phyloP scores from a whole-genome alignment of 2,888 invertebrate genomes.

The Coenonympha arcania region DNA sequence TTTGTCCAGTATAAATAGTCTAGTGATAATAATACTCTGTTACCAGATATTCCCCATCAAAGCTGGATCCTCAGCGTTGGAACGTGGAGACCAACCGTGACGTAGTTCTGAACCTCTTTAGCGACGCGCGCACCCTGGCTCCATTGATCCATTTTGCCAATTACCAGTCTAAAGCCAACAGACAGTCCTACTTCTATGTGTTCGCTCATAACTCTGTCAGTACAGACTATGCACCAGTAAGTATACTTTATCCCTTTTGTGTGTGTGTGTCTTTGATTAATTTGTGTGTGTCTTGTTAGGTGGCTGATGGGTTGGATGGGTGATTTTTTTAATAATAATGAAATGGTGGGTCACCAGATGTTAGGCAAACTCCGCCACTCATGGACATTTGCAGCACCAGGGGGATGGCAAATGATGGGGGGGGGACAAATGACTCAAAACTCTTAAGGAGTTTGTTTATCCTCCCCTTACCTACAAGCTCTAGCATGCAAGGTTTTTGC shows the following conservation, averaged over 20 bases:
- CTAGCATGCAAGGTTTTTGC: too few relatives aligned
- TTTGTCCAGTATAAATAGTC: too few relatives aligned
- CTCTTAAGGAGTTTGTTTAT: too few relatives aligned
- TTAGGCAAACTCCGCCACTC: too few relatives aligned
- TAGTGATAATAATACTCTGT: neutral
- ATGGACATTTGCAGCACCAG: too few relatives aligned
- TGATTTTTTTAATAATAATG: too few relatives aligned
- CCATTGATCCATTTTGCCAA: constrained; percentile 84
- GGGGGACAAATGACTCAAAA: too few relatives aligned
- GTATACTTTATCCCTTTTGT: constrained; percentile 49
- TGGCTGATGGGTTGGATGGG: too few relatives aligned
- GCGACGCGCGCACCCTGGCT: constrained; percentile 89
- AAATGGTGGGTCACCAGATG: too few relatives aligned
- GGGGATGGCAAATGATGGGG: too few relatives aligned
- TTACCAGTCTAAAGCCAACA: constrained; percentile 82
- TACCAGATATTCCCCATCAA: constrained; percentile 72
- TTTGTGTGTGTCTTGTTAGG: too few relatives aligned
- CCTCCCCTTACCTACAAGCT: too few relatives aligned
- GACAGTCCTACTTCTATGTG: constrained; percentile 89
- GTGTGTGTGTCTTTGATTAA: neutral
- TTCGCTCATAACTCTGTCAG: constrained; percentile 88
- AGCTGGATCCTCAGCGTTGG: constrained; percentile 74
- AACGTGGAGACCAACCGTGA: constrained; percentile 79
- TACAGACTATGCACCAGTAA: constrained; percentile 84
- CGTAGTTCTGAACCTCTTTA: constrained; percentile 87